Evolutionary conservation across 92 coral and sea anemone species (phyloP), one percentile per base, ranked within the genome.

Genomic region (Isaurus tuberculatus): DNA sequence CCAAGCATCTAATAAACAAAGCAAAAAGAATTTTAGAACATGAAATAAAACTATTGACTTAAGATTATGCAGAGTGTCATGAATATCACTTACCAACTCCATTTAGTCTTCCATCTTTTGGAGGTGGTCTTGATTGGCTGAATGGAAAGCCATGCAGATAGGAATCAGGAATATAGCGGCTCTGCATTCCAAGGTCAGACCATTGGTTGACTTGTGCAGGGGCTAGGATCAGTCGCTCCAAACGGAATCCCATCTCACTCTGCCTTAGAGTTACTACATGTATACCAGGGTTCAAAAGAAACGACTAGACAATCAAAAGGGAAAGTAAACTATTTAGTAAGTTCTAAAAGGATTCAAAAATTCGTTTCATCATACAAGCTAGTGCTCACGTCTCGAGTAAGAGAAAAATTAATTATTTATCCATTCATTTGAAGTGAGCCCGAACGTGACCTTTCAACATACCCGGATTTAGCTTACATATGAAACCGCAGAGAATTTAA

Each of bases 161-260:
- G n/a, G 96, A 86, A 57, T 96, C 99, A 20, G 99, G 91, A 9
- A 96, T 96, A 53, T 86, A 85, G 8, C 81, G 91, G 63, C 98
- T 96, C 81, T 96, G 98, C 94, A 96, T 90, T 37, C 99, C 99
- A 16, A 96, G 86, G 72, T 94, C 98, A 25, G 88, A 79, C 99
- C 99, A 96, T 70, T 84, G 88, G 2, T 71, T 40, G 46, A 96
- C 80, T 26, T 16, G 17, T 5, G 65, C 66, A 14, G 99, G 98
- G 16, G 94, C 91, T 16, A 96, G 83, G 30, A 84, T 88, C 30
- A 96, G 23, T 31, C 83, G 84, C 33, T 89, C 86, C 65, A 80
- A 73, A 34, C 87, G 91, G 51, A 96, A 96, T 14, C 90, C 87
- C 64, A n/a, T 16, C 31, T 94, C 94, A 32, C 14, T 44, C 69